Base-by-base conservation (phyloP, 1,140 invertebrate genomes). In the Eueides isabella region DNA sequence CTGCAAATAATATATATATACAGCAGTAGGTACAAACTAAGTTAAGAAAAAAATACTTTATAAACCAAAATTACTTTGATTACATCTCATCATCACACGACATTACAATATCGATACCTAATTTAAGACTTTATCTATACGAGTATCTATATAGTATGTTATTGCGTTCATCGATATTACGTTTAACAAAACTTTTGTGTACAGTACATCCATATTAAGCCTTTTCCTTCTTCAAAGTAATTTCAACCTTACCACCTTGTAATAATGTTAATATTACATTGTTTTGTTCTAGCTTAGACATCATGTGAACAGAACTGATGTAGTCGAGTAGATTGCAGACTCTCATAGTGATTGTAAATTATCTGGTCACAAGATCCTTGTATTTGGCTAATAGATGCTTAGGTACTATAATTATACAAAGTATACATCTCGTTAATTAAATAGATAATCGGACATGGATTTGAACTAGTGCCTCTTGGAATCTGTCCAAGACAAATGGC, bases 251-350 rank as follows among this genome's bases (percentile, higher is more conserved):
- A 38, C 7, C 0, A 5, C 1, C 2, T 9, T 26, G 35, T 28
- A n/a, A 67, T 44, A 67, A 41, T 19, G 65, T 29, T 67, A 9
- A 16, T 67, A 14, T 67, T 67, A 23, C 23, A 28, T 44, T 44
- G 14, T 23, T 19, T 26, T 28, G 26, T n/a, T 1, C 3, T 9
- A 67, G 23, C 65, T 19, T 7, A 55, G 41, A 67, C 29, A 67
- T 71, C 62, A 26, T 55, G 44, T 23, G n/a, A 23, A 55, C 44
- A 23, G 19, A 55, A 55, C 19, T 11, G 44, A 23, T 23, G 23
- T 19, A 19, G 19, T 55, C 44, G 7, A 55, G 44, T 26, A 55
- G 19, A 55, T 55, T 55, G 44, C 9, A 55, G 44, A 55, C 23
- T 55, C 44, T 55, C 44, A 23, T 26, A 19, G 19, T 23, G 19